These are phyloP conservation scores for Lasioglossum morio DNA, from an alignment of 2,888 invertebrate species.

Conservation along the genomic window DNA sequence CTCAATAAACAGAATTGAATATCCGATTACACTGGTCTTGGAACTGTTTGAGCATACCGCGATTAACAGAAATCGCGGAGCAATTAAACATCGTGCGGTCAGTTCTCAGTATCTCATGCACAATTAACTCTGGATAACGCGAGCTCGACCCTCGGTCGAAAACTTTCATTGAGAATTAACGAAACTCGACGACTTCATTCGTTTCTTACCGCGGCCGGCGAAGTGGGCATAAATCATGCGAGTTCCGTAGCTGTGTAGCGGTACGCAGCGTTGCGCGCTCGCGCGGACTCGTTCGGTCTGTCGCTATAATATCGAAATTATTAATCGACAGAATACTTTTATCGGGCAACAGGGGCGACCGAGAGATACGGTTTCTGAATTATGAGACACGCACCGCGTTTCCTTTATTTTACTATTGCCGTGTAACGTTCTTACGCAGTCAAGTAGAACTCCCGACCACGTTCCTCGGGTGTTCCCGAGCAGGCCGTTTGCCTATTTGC, in stretches of 20 bases:
- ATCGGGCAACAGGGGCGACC: background rate
- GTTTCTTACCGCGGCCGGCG: background rate
- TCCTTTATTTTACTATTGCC: background rate
- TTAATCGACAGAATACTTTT: background rate
- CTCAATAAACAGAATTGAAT: background rate
- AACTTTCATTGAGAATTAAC: conserved; percentile 10
- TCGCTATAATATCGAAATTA: conserved; percentile 8
- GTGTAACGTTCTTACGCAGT: background rate
- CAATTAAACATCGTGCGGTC: background rate
- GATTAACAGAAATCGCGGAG: background rate
- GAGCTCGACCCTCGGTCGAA: background rate
- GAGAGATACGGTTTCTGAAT: conserved; percentile 9
- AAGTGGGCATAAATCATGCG: background rate
- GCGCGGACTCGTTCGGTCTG: background rate
- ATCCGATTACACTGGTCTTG: background rate
- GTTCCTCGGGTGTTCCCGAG: background rate
- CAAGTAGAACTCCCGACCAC: background rate
- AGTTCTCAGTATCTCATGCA: background rate
- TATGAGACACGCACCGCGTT: conserved; percentile 1
- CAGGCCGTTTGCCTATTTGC: background rate
- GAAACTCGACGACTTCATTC: conserved; percentile 13
- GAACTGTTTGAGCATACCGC: background rate
- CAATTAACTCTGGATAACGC: background rate
- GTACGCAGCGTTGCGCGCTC: background rate
- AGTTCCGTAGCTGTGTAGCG: background rate